A percentile compares a stretch with the other conserved stretches of the same genome.
Evolutionary conservation across 2,797 vertebrate species (phyloP).

Genomic region (Dendrocincla fuliginosa): DNA sequence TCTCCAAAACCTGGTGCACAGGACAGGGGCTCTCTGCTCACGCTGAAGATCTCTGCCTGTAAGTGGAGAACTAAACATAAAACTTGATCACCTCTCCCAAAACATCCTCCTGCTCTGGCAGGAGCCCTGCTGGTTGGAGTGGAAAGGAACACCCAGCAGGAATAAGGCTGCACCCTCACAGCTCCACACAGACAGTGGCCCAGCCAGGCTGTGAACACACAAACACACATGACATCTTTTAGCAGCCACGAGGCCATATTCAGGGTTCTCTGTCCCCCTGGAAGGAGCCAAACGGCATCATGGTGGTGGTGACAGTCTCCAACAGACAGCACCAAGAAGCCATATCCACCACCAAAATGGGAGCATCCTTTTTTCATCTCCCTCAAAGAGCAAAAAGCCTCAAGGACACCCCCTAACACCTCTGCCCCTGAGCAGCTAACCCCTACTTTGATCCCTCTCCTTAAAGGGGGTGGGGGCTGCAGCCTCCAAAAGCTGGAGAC

Average conservation of each 20-base stretch:
- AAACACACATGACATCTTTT: background rate
- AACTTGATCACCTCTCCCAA: background rate
- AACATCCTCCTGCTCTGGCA: accelerated
- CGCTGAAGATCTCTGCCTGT: background rate
- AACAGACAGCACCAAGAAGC: background rate
- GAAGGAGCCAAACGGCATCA: background rate
- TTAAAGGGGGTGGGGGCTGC: background rate
- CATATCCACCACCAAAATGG: accelerated
- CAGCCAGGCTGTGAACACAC: background rate
- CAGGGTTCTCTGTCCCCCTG: background rate
- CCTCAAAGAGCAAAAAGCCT: background rate
- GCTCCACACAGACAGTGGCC: background rate
- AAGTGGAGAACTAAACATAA: background rate
- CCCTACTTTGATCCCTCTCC: background rate
- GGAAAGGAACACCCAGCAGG: background rate
- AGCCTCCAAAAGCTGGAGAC: background rate
- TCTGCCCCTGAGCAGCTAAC: background rate
- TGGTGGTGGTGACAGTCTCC: background rate
- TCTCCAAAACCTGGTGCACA: accelerated
- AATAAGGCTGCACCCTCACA: background rate
- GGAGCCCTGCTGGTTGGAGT: background rate
- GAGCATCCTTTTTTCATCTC: background rate
- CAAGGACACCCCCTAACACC: accelerated
- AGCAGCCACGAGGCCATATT: background rate
- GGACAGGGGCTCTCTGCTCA: background rate